Evolutionary conservation across 1,140 invertebrate genomes (phyloP).

Genomic region (Venturia canescens): DNA sequence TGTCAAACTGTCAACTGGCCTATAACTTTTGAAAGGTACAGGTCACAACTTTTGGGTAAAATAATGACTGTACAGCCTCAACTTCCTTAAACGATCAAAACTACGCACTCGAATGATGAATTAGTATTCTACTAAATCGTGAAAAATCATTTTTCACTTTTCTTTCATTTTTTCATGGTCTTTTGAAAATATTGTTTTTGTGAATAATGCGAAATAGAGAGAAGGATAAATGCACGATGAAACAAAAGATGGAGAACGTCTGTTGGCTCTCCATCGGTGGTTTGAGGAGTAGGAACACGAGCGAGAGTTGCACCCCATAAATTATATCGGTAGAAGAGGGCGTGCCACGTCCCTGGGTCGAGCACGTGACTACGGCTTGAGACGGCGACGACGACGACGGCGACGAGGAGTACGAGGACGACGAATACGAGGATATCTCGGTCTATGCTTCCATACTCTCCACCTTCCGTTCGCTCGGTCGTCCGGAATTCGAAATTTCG

Average conservation of each 20-base stretch:
- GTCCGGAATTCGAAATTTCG: conserved; percentile 45
- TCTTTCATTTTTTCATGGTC: not conserved
- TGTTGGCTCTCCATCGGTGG: conserved; percentile 45
- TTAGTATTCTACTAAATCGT: no score
- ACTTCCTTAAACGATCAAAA: no score
- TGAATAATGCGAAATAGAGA: not conserved
- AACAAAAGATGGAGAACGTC: not conserved
- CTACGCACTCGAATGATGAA: no score
- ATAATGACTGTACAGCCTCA: no score
- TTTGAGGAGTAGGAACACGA: conserved; percentile 37
- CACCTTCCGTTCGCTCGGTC: conserved; percentile 19
- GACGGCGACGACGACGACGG: conserved; percentile 24
- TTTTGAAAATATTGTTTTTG: not conserved
- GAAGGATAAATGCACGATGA: not conserved
- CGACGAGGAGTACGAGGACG: conserved; percentile 32
- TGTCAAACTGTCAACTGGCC: no score
- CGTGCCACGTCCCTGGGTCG: conserved; percentile 45
- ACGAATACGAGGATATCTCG: conserved; percentile 14
- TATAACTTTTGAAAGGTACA: no score
- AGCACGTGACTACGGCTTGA: conserved; percentile 54
- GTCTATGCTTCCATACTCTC: conserved; percentile 21
- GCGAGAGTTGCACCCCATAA: conserved; percentile 57
- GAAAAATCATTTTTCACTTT: not conserved
- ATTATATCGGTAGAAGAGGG: conserved; percentile 56
- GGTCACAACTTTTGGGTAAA: no score